Base-by-base conservation (phyloP, 2,797 vertebrate genomes). In the Sciurus carolinensis region DNA sequence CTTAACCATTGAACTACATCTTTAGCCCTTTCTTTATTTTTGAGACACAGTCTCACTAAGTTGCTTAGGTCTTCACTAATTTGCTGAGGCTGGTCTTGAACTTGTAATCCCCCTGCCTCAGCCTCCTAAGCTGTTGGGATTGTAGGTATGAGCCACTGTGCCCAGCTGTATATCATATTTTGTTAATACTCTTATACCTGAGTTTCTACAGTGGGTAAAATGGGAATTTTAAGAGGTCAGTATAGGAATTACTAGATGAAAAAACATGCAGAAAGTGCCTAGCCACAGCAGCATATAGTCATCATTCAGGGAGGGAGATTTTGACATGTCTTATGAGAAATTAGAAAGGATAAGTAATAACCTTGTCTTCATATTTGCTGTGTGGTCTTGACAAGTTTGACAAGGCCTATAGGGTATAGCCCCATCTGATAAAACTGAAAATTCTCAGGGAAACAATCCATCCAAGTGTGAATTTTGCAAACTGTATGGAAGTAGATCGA, bases 331-430 rank as follows among this genome's bases (percentile, higher is more conserved):
- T 86, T 82, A 67, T 79, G 57, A 86, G n/a, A 92, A 95, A 90
- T 64, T 85, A 28, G 33, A 92, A 92, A 14, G 33, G 57, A 71
- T 90, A 69, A 92, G 17, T 66, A 72, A 33, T 92, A 95, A 67
- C 62, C 44, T 36, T 90, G 50, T 86, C n/a, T 15, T 92, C 57
- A 44, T 64, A 95, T 82, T 92, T 91, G 17, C 50, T 86, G 12
- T 88, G 30, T 94, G 69, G 73, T 95, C 71, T 89, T 95, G 92
- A 92, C 72, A 87, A 87, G 71, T 11, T 12, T 91, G 90, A 95
- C 80, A 96, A 92, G 77, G 33, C 28, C 69, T 93, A 82, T 13
- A 80, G 69, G 59, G 39, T 79, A 91, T 24, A 95, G 2, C 8
- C 20, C 15, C 26, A 86, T 42, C 52, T 50, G 52, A 94, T 50